Conservation (phyloP, 1,140 invertebrate species). For the Bactericera cockerelli region DNA sequence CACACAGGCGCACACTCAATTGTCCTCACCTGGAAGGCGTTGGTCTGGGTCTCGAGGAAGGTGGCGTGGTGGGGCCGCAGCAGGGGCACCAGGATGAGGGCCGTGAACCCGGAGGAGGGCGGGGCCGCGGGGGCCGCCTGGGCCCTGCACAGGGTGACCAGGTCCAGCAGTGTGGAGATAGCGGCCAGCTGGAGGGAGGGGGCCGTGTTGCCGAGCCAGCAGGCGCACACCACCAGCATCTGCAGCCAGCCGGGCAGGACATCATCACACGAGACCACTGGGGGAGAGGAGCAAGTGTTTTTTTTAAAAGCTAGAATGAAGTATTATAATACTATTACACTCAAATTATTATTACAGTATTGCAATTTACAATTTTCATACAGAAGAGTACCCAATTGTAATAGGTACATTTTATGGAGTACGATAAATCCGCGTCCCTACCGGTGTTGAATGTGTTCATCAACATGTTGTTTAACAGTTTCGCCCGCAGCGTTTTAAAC, state of each 20-base stretch:
- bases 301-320: too few species aligned
- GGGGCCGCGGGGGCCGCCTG: constrained; percentile 12
- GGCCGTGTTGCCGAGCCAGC: constrained; percentile 40
- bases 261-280: constrained; percentile 13
- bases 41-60: constrained; percentile 44
- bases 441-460: too few species aligned
- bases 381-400: too few species aligned
- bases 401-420: too few species aligned
- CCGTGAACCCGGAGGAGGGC: constrained; percentile 33
- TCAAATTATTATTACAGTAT: too few species aligned
- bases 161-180: constrained; percentile 55
- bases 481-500: too few species aligned
- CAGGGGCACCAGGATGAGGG: constrained; percentile 49
- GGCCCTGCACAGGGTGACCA: constrained; percentile 37
- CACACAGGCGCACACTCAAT: background rate
- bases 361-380: too few species aligned
- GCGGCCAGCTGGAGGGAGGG: constrained; percentile 44
- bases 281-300: too few species aligned
- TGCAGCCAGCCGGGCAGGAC: constrained; percentile 57
- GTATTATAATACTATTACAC: too few species aligned
- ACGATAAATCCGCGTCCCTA: too few species aligned
- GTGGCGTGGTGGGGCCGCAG: constrained; percentile 44
- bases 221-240: constrained; percentile 48
- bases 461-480: too few species aligned
- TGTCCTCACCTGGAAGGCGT: constrained; percentile 42